These are phyloP conservation scores for Pinna nobilis DNA, from an alignment of 1,140 invertebrate genomes.

Conservation along the genomic window DNA sequence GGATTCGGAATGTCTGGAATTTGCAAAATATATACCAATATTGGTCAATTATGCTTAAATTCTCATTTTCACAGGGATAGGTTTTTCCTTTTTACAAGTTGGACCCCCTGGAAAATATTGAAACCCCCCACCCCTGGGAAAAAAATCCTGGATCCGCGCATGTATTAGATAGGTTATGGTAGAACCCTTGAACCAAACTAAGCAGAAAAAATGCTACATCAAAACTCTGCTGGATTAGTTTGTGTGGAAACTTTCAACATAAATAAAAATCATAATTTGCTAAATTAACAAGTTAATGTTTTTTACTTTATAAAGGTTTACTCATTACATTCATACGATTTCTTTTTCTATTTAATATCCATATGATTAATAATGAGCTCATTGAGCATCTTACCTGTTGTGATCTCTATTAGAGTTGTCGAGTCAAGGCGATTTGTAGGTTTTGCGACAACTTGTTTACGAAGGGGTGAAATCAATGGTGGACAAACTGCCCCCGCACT, in stretches of 20 bases:
- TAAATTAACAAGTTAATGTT: neutral
- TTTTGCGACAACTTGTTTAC: conserved; percentile 51
- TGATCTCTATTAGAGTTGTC: conserved; percentile 68
- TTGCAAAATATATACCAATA: too few species aligned
- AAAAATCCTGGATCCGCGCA: too few species aligned
- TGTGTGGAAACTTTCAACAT: neutral
- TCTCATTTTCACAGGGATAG: too few species aligned
- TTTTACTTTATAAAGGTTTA: neutral
- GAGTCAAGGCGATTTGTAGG: conserved; percentile 67
- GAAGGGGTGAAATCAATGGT: conserved; percentile 70
- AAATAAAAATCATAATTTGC: neutral
- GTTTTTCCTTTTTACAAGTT: too few species aligned
- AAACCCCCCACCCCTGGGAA: too few species aligned
- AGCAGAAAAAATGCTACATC: too few species aligned
- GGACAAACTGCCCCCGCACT: conserved; percentile 73
- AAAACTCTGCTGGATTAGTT: too few species aligned
- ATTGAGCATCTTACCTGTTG: conserved; percentile 56
- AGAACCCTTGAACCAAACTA: too few species aligned
- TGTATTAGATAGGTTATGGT: too few species aligned
- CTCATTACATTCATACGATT: neutral
- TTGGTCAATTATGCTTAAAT: too few species aligned
- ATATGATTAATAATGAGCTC: neutral
- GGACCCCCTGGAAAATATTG: too few species aligned
- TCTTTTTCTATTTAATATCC: neutral
- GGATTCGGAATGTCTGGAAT: too few species aligned